Conservation (phyloP, 2,888 invertebrate genomes). For the Lagria hirta region DNA sequence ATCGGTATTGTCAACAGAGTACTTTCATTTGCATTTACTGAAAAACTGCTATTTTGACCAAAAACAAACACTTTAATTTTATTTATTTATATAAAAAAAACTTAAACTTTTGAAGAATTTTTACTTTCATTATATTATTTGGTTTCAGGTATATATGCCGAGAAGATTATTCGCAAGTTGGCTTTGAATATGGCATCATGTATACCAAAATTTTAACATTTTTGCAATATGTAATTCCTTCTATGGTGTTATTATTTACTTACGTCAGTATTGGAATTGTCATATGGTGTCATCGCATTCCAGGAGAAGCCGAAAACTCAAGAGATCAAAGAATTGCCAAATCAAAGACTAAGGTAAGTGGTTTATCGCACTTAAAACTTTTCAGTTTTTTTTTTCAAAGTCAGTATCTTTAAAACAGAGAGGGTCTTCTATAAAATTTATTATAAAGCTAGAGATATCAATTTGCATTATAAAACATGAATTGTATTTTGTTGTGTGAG, state of each 20-base stretch:
- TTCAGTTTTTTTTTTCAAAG: not conserved
- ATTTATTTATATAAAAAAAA: no score
- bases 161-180: constrained; percentile 67
- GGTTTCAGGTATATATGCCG: constrained; percentile 68
- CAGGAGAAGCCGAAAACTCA: constrained; percentile 83
- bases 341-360: constrained; percentile 81
- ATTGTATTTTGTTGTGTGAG: no score
- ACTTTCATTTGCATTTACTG: no score
- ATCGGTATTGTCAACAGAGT: no score
- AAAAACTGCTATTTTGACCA: no score
- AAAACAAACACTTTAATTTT: no score
- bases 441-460: no score
- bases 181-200: constrained; percentile 62
- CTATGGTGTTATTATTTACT: constrained; percentile 78
- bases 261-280: constrained; percentile 83
- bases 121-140: no score
- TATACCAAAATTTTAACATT: constrained; percentile 78
- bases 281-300: constrained; percentile 84
- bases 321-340: constrained; percentile 81
- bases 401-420: no score
- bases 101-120: not conserved
- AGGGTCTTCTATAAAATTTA: no score
- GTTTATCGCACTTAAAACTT: no score
- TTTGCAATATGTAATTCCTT: constrained; percentile 82
- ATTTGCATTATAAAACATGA: no score